Conservation (phyloP, 2,888 invertebrate species). For the Schizaphis graminum region DNA sequence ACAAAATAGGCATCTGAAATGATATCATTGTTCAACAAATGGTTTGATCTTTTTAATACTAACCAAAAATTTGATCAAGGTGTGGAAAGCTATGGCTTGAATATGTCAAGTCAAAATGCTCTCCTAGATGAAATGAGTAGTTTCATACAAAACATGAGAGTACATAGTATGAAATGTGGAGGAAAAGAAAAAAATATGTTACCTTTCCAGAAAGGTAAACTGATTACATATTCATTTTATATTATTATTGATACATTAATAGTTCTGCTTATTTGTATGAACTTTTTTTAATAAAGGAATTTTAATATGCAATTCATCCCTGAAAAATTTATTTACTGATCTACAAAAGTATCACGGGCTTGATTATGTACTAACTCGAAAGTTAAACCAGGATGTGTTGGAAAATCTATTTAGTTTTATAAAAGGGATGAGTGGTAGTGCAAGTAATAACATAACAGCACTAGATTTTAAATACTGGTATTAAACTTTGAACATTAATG, state of each 20-base stretch:
- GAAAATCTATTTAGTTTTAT: background rate
- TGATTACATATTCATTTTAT: no score
- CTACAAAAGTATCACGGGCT: background rate
- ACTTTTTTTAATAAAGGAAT: background rate
- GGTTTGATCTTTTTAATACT: background rate
- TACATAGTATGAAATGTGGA: background rate
- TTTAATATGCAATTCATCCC: background rate
- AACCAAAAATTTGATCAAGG: background rate
- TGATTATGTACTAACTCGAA: background rate
- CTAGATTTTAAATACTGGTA: slow-evolving; percentile 6
- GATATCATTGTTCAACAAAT: background rate
- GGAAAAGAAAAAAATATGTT: background rate
- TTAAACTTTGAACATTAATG: background rate
- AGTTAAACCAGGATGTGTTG: background rate
- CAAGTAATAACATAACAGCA: background rate
- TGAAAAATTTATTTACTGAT: background rate
- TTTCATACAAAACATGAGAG: background rate
- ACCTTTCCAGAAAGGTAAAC: background rate
- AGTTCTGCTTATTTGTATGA: no score
- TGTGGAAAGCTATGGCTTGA: background rate
- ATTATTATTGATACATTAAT: background rate
- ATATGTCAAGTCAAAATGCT: background rate
- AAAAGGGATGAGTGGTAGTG: background rate
- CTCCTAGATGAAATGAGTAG: background rate
- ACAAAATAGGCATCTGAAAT: background rate